Base-by-base conservation (phyloP, 2,113 vertebrate genomes). In the Pteruthius melanotis region DNA sequence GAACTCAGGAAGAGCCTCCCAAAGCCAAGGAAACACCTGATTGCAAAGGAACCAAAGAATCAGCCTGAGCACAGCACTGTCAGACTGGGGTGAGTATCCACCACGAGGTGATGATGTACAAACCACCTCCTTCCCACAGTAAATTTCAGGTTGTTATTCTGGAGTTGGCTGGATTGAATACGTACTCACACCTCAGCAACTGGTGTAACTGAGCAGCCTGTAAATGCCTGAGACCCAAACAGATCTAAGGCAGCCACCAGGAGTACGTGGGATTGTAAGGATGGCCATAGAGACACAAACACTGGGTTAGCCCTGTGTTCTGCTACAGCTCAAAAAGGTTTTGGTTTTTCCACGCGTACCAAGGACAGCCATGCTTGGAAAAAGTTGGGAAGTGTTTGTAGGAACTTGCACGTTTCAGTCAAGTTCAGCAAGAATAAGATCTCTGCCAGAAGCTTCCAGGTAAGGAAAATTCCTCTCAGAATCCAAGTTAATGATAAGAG, bases 231-330 rank as follows among this genome's bases (percentile, higher is more conserved):
- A 60, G 53, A 49, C 20, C 4, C 42, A n/a, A 20, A 47, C 15
- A 66, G 37, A 20, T 1, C 65, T 14, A 28, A 64, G 65, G 22
- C 47, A 87, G 44, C 7, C 6, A 19, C 10, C 26, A 59, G 69
- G 42, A 72, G 11, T 1, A 15, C 0, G 4, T 6, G 49, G 68
- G 50, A 37, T 0, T 31, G 49, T 2, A 64, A 74, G 44, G 84
- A n/a, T 1, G 6, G 64, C 39, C 64, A n/a, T 11, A 31, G 76
- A 42, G 69, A 33, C 42, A 69, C 33, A 39, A 11, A n/a, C 17
- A 12, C 27, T 16, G 21, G 5, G 3, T 13, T 5, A 61, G 31
- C 12, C 15, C 30, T 16, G 27, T 3, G 8, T 3, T 28, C 20
- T 50, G 42, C 42, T 26, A 6, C 3, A 45, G 33, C 3, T 52